Conservation (phyloP, 53 echinoderm and acorn worm species). For the Mesocentrotus franciscanus region DNA sequence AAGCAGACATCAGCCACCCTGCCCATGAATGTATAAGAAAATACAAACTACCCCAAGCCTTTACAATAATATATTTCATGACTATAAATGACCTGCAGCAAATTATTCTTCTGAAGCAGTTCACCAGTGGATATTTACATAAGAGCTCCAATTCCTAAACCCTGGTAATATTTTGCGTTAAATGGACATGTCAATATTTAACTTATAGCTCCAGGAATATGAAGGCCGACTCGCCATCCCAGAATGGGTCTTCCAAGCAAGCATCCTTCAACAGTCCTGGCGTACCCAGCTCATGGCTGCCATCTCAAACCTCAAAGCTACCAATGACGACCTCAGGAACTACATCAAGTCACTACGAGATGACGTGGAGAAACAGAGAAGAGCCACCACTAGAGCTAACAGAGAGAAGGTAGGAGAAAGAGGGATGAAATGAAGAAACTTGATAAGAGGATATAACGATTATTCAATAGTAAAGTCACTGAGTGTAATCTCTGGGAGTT, state of each 20-base stretch:
- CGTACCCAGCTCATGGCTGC: slow-evolving; percentile 87
- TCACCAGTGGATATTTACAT: not conserved
- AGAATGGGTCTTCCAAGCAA: slow-evolving; percentile 42
- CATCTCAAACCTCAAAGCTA: slow-evolving; percentile 77
- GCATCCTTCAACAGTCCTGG: slow-evolving; percentile 63
- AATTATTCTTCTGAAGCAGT: too few species aligned
- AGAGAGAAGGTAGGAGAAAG: slow-evolving; percentile 80
- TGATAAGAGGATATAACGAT: not conserved
- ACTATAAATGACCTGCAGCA: too few species aligned
- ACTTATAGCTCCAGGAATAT: slow-evolving; percentile 46
- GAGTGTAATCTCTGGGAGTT: too few species aligned
- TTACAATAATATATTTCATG: too few species aligned
- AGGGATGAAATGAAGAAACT: not conserved
- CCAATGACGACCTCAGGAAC: slow-evolving; percentile 91
- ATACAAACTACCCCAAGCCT: too few species aligned
- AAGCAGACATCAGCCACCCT: too few species aligned
- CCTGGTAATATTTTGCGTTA: not conserved
- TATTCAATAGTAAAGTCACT: too few species aligned
- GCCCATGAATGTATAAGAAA: too few species aligned
- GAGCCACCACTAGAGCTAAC: slow-evolving; percentile 75
- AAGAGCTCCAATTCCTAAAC: not conserved
- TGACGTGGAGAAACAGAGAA: slow-evolving; percentile 82
- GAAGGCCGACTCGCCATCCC: slow-evolving; percentile 47
- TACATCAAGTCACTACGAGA: slow-evolving; percentile 77
- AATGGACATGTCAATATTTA: not conserved